Evolutionary conservation across 2,888 invertebrate genomes (phyloP), one percentile per base, ranked within the genome.

Genomic region (Campopleginae sp.): DNA sequence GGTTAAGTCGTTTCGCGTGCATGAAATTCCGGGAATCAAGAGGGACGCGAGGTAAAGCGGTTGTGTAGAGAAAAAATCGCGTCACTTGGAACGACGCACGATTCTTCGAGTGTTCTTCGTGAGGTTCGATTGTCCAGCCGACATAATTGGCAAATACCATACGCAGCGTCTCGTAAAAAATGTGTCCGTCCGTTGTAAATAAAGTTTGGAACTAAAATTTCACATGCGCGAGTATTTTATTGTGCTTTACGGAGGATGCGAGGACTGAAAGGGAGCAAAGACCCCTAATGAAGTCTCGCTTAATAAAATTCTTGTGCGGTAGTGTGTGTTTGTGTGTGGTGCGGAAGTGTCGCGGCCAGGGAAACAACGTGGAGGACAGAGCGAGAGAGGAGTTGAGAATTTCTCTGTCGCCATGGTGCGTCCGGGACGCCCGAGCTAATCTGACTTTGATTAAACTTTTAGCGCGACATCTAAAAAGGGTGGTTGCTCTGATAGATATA

Each of bases 381-480:
- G 72, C 42, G 72, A 54, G 33, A 66, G 58, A 66, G 66, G 58
- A 58, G 54, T 54, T 23, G 54, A 54, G 54, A 54, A 54, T 10
- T 74, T 54, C 58, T 65, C 80, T 58, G 70, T 74, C 79, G 79
- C 65, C 79, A 75, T 82, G 77, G 58, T 80, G 82, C 85, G 86
- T 86, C 82, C 75, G 48, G 63, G 38, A 8, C 82, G 84, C 83
- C 74, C 82, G 82, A 83, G 92, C 93, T 93, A 93, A 93, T 93
- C 93, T 93, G 93, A 93, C 93, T 93, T 93, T 93, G 93, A 93
- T 93, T 93, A 93, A 93, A 93, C 91, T 93, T 93, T 93, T 92
- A 93, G 88, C 85, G 92, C 92, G 92, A 92, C 91, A 92, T 90
- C 91, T 89, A 91, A 92, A 91, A 89, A 91, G 92, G 90, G 87